Base-by-base conservation (phyloP, 2,797 vertebrate species). In the Brachymystax lenok region DNA sequence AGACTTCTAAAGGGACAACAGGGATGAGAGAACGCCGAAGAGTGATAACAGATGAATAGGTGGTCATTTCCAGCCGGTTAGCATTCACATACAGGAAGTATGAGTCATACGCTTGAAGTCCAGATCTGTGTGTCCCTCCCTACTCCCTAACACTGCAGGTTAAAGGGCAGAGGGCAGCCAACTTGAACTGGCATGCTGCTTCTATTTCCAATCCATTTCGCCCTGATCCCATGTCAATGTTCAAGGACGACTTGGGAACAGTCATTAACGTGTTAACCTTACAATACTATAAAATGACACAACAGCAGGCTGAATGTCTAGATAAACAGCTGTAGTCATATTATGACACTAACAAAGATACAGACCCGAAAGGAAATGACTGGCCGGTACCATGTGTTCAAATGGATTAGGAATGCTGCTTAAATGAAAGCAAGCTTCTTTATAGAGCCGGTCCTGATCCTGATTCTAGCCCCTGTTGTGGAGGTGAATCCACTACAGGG, bases 371-470 rank as follows among this genome's bases (percentile, higher is more conserved):
- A 17, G 8, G 64, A 16, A 33, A 67, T 67, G 27, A 67, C 64
- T 74, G 64, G 68, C 35, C 24, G 74, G 73, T 74, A 80, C 50
- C 1, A 33, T 70, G 74, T 76, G 81, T 84, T 54, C 81, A 73
- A 70, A 74, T 78, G 71, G 50, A 74, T 78, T 54, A 77, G 69
- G 73, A 85, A 77, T 76, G 69, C 74, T 30, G 61, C 21, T 63
- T 76, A 24, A 40, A 80, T 27, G 8, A 56, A 28, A 35, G 52
- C 74, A 16, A 69, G 68, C 3, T 69, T 13, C 71, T 61, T 30
- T 68, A 46, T 24, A 73, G 28, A 71, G 54, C 27, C 16, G 12
- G 46, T 1, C 73, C 30, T 35, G 68, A 77, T 72, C 46, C 72
- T n/a, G 13, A 35, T 51, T 40, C 78, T 82, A 77, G 68, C 75